Percentiles rank a stretch among this genome's conserved stretches.
phyloP scores from a whole-genome alignment of 2,113 vertebrate genomes.

The Tragelaphus strepsiceros region DNA sequence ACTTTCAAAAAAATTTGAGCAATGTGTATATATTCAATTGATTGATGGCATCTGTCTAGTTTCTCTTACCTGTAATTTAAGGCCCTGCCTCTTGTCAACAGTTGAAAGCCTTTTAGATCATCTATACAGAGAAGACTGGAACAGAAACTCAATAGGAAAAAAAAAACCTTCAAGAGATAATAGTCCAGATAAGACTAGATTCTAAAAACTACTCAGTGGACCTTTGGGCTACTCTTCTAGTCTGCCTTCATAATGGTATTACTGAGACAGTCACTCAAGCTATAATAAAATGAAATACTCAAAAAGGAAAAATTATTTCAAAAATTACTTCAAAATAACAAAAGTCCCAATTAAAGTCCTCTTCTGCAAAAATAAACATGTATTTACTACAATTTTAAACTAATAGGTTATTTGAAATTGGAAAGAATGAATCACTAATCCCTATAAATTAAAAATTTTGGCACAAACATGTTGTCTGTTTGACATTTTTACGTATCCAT shows the following conservation, averaged over 20 bases:
- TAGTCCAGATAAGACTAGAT: neutral
- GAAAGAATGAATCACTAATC: constrained; percentile 33
- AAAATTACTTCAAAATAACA: neutral
- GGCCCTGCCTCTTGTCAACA: neutral
- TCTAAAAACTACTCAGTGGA: neutral
- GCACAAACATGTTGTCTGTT: neutral
- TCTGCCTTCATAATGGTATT: neutral
- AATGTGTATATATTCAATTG: neutral
- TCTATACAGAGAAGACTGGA: neutral
- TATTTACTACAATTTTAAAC: neutral
- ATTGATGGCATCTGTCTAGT: neutral
- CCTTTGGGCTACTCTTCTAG: neutral
- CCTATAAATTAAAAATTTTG: constrained; percentile 10
- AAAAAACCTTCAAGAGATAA: neutral
- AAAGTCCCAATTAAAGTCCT: neutral
- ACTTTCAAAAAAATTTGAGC: neutral
- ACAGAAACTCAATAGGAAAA: neutral
- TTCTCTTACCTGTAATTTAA: neutral
- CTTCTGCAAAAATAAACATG: neutral
- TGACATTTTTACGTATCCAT: constrained; percentile 29
- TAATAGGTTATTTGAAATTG: neutral
- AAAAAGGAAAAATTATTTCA: neutral
- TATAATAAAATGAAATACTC: neutral
- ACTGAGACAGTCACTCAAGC: neutral
- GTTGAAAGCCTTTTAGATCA: neutral